phyloP scores from a whole-genome alignment of 2,797 vertebrate species.

The Pogoniulus pusillus region DNA sequence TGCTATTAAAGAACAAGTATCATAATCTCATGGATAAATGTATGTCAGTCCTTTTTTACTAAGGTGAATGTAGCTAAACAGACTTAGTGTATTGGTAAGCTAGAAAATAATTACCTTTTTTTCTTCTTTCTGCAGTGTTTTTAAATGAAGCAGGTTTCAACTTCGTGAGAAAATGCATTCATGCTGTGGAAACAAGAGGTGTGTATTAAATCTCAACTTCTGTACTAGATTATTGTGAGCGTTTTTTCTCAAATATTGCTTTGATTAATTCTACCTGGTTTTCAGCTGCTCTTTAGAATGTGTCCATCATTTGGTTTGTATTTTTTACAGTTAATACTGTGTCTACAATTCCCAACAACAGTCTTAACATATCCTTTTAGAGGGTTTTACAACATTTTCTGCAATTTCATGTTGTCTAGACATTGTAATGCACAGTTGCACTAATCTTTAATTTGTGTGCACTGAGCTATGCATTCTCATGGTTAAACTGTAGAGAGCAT shows the following conservation, averaged over 20 bases:
- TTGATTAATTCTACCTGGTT: neutral
- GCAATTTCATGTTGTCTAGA: neutral
- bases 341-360: neutral
- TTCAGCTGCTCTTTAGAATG: neutral
- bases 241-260: neutral
- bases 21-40: neutral
- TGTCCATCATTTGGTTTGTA: neutral
- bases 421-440: neutral
- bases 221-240: neutral
- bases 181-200: constrained; percentile 88
- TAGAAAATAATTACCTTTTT: neutral
- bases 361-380: neutral
- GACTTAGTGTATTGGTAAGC: neutral
- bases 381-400: neutral
- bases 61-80: neutral
- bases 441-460: neutral
- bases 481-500: neutral
- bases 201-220: constrained; percentile 71
- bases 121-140: constrained; percentile 84
- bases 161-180: constrained; percentile 93
- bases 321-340: neutral
- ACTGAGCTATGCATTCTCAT: neutral
- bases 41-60: neutral
- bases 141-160: constrained; percentile 94
- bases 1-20: neutral